Evolutionary conservation across 1,140 invertebrate species (phyloP).

Genomic region (Wiebesia pumilae): DNA sequence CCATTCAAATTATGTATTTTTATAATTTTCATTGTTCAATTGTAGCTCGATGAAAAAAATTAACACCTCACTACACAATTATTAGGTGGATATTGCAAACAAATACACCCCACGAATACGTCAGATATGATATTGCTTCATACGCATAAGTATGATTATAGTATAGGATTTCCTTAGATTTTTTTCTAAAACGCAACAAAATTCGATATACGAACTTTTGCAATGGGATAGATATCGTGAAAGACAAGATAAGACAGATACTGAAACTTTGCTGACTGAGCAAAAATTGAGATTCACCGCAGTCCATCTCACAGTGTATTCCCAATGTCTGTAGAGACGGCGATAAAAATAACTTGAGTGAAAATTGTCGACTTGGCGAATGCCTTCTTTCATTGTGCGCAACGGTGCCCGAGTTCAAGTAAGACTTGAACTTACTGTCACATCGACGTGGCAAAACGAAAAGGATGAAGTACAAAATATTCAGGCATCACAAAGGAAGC

Average conservation of each 20-base stretch:
- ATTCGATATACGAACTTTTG: background rate
- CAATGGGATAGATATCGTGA: background rate
- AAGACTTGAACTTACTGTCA: background rate
- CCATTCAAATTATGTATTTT: background rate
- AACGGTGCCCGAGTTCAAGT: background rate
- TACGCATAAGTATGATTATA: no score
- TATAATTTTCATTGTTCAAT: background rate
- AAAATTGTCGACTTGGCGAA: conserved; percentile 8
- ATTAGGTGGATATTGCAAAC: no score
- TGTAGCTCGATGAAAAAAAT: background rate
- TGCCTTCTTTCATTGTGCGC: background rate
- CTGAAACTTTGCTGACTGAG: background rate
- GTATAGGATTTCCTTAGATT: background rate
- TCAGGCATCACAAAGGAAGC: background rate
- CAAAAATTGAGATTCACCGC: background rate
- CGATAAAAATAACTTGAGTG: conserved; percentile 5
- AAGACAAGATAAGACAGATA: background rate
- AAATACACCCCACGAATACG: no score
- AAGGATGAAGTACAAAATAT: background rate
- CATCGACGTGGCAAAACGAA: background rate
- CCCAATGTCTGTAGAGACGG: background rate
- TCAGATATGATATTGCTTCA: no score
- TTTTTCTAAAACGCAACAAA: background rate
- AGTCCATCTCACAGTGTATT: background rate
- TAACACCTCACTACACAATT: background rate